Conservation (phyloP, 2,797 vertebrate genomes). For the Eutrigla gurnardus region DNA sequence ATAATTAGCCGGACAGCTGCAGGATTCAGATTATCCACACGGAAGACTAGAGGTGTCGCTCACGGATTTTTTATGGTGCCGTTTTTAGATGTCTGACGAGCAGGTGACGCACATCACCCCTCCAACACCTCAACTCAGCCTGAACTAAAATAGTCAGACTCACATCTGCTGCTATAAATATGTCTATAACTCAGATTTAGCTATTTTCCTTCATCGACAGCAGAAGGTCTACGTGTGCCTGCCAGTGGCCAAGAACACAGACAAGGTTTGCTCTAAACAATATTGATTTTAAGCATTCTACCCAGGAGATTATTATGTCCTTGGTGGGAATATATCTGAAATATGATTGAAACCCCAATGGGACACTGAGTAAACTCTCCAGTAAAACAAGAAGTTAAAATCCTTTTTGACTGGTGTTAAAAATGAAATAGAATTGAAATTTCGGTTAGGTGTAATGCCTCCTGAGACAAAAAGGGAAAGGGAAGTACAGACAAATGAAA, state of each 20-base stretch:
- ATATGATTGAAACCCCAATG: not conserved
- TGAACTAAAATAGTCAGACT: conserved; percentile 65
- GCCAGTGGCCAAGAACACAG: conserved; percentile 14
- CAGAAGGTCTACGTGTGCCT: conserved; percentile 7
- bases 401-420: not conserved
- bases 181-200: not conserved
- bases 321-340: not conserved
- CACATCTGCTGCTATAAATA: conserved; percentile 21
- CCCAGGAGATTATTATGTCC: not conserved
- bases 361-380: not conserved
- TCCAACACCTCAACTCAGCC: conserved; percentile 20
- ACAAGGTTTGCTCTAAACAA: not conserved
- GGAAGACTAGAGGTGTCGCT: conserved; percentile 23
- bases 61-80: conserved; percentile 45
- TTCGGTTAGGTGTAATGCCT: not conserved
- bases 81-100: conserved; percentile 69
- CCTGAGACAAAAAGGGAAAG: not conserved
- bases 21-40: conserved; percentile 7
- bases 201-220: not conserved
- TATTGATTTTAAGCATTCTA: conserved; percentile 2
- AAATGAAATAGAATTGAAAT: not conserved
- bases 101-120: conserved; percentile 62
- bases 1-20: conserved; percentile 9
- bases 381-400: not conserved
- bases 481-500: not conserved